phyloP scores from a whole-genome alignment of 2,797 vertebrate species.

The Myripristis murdjan region DNA sequence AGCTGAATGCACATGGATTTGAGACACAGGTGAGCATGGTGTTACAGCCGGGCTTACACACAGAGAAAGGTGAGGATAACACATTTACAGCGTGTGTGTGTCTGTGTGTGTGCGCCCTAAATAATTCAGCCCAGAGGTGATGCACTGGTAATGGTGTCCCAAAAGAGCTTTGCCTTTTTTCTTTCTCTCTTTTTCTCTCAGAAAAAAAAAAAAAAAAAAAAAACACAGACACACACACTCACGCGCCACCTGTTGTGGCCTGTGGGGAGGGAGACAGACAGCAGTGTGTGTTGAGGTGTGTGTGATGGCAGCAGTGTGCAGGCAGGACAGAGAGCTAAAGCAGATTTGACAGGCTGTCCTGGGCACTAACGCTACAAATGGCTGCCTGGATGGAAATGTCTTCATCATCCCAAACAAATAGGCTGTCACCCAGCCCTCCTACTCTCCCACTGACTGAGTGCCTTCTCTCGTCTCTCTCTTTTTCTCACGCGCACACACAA shows the following conservation, averaged over 20 bases:
- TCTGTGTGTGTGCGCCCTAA: slow-evolving; percentile 45
- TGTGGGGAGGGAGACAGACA: slow-evolving; percentile 38
- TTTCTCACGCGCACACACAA: not conserved
- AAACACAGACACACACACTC: slow-evolving; percentile 16
- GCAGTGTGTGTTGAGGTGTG: slow-evolving; percentile 41
- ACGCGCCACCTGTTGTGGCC: slow-evolving; percentile 64
- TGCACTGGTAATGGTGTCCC: slow-evolving; percentile 55
- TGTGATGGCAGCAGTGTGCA: slow-evolving; percentile 47
- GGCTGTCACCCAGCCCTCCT: slow-evolving; percentile 67
- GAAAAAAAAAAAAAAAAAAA: slow-evolving; percentile 29
- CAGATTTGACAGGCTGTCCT: slow-evolving; percentile 78
- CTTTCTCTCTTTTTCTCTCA: not conserved
- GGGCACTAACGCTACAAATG: slow-evolving; percentile 73
- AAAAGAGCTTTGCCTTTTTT: slow-evolving; percentile 10
- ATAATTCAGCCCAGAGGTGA: slow-evolving; percentile 65
- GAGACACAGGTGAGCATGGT: slow-evolving; percentile 2
- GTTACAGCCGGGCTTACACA: slow-evolving; percentile 15
- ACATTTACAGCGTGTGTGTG: slow-evolving; percentile 33
- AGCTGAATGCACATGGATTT: slow-evolving; percentile 17
- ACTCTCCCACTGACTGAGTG: slow-evolving; percentile 51
- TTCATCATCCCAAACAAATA: slow-evolving; percentile 79
- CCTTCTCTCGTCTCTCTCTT: slow-evolving; percentile 34
- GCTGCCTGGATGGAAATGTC: slow-evolving; percentile 78
- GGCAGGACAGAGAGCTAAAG: slow-evolving; percentile 68
- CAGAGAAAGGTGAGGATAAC: slow-evolving; percentile 41